Evolutionary conservation across 2,113 vertebrate species (phyloP), one percentile per base, ranked within the genome.

Genomic region (Redunca redunca): DNA sequence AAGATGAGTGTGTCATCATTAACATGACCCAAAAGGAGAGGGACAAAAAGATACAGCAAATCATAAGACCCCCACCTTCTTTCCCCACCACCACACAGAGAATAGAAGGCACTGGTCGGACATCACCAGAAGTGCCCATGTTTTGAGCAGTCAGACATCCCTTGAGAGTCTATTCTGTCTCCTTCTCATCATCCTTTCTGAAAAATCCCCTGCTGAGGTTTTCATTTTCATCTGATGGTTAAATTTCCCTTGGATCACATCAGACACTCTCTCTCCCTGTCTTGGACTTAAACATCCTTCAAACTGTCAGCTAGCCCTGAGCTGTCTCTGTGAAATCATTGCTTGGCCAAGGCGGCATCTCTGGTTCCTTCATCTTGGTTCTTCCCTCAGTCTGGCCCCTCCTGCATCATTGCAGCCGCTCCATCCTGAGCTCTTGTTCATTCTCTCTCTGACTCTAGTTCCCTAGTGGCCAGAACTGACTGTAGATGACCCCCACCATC

Each of bases 171-270:
- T 90, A n/a, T 12, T 87, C 87, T 67, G 14, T 26, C 21, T 14
- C 60, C 19, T 93, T 81, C 78, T 92, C 89, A 48, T 91, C 4
- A 17, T 33, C 50, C 60, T 21, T 55, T 71, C 90, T 84, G 40
- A 40, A 92, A 83, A 88, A 36, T 57, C 43, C 25, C 43, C 0
- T 62, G 26, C 1, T 26, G 25, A 93, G 33, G 16, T 58, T 93
- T 89, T 50, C 33, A 40, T 89, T 81, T 91, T 86, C 26, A 71
- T 21, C 11, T 80, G n/a, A 77, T 14, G 53, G 36, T 90, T 77
- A 60, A 86, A 83, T 95, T 10, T 74, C n/a, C 86, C 15, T 74
- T 85, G 62, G 48, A 71, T 94, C 33, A 82, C 62, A 71, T 7
- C 0, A 13, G 52, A 62, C 2, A 40, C 21, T 19, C 43, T 84